A percentile compares a stretch with the other conserved stretches of the same genome.
Conservation (phyloP, 2,113 vertebrate genomes). For the Taurulus bubalis region DNA sequence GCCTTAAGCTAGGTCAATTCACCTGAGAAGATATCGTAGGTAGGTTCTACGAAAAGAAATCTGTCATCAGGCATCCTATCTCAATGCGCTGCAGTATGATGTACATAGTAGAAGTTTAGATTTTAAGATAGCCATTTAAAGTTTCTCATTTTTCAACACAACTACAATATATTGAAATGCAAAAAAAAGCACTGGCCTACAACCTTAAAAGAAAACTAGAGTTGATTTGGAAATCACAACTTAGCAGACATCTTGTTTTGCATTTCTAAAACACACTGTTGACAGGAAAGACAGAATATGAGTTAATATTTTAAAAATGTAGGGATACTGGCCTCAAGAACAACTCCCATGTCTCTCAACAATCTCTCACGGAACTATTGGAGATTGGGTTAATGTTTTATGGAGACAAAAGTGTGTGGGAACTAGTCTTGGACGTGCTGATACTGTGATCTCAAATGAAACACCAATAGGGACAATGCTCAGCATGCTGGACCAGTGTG, state of each 20-base stretch:
- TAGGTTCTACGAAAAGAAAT: slow-evolving; percentile 72
- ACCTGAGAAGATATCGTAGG: slow-evolving; percentile 82
- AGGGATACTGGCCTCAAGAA: slow-evolving; percentile 28
- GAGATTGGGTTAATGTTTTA: slow-evolving; percentile 9
- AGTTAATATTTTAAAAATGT: not conserved
- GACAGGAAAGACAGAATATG: slow-evolving; percentile 28
- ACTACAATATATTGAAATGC: slow-evolving; percentile 56
- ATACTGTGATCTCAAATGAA: slow-evolving; percentile 25
- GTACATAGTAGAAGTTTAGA: slow-evolving; percentile 45
- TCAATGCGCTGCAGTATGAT: slow-evolving; percentile 47
- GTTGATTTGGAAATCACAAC: slow-evolving; percentile 47
- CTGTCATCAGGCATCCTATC: slow-evolving; percentile 57
- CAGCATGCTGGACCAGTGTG: not conserved
- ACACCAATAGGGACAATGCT: not conserved
- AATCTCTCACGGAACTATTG: not conserved
- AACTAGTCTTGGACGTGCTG: not conserved
- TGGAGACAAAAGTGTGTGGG: not conserved
- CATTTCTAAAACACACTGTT: slow-evolving; percentile 28
- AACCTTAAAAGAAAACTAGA: slow-evolving; percentile 58
- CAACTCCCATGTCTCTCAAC: not conserved
- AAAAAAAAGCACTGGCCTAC: slow-evolving; percentile 50
- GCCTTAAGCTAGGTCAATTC: slow-evolving; percentile 74
- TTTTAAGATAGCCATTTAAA: slow-evolving; percentile 48
- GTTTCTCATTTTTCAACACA: slow-evolving; percentile 41
- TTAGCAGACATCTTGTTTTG: slow-evolving; percentile 38